Base-by-base conservation (phyloP, 2,888 invertebrate species). In the Drosophila austrosaltans region DNA sequence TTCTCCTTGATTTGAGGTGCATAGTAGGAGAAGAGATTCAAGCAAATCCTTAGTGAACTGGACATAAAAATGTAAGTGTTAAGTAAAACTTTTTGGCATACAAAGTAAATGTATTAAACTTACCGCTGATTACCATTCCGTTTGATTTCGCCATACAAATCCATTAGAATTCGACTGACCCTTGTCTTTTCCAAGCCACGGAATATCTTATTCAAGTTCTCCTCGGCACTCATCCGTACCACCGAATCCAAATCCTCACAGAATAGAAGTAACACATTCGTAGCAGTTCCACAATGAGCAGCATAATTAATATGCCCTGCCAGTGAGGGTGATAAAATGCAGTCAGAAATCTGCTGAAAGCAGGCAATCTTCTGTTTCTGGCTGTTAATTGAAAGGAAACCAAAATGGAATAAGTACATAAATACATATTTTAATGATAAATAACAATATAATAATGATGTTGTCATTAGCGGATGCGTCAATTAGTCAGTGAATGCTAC, bases 61-160 rank as follows among this genome's bases (percentile, higher is more conserved):
- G 90, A 36, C 6, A 54, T n/a, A 16, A 6, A 32, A 30, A n/a
- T 7, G 5, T 0, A 22, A 36, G 5, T 20, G 5, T 7, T n/a
- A 7, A 20, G 0, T 22, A 22, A 20, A 36, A 4, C 10, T 1
- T 2, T 2, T 36, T 3, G 32, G 42, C 0, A 12, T 4, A 3
- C 12, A 2, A 5, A 16, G 0, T 0, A 6, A 3, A 10, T 0
- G 2, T 7, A 2, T 22, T 4, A 12, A 2, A 39, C 81, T 62
- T 69, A 92, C 92, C 91, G 86, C 63, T 92, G 92, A 75, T 93
- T 92, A 3, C 96, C 96, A 92, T 97, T 97, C 89, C 95, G 95
- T 91, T 96, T 96, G 54, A 97, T 96, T 93, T 96, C 96, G 80
- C 96, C 96, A 89, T 96, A 96, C 53, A 97, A 93, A 91, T 97